Evolutionary conservation across 2,113 vertebrate species (phyloP).

Genomic region (Cromileptes altivelis): DNA sequence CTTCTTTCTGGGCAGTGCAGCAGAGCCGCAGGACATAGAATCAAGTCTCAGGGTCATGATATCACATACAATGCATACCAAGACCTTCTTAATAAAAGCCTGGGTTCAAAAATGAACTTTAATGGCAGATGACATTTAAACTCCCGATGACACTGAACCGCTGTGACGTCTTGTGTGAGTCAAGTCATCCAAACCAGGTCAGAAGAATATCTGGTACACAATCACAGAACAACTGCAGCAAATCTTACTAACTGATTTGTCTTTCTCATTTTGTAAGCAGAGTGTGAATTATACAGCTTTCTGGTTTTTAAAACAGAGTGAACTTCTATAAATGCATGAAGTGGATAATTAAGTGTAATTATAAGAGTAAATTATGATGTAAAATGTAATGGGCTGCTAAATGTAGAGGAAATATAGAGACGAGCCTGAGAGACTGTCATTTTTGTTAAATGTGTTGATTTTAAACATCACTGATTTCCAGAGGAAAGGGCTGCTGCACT

Average conservation of each 20-base stretch:
- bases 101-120: conserved; percentile 7
- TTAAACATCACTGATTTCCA: background rate
- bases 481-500: background rate
- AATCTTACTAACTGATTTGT: background rate
- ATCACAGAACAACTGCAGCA: background rate
- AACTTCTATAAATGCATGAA: background rate
- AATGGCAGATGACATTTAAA: conserved; percentile 15
- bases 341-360: background rate
- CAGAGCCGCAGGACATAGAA: background rate
- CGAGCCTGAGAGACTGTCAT: background rate
- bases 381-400: background rate
- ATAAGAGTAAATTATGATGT: background rate
- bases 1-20: background rate
- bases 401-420: background rate
- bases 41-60: background rate
- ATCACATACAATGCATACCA: background rate
- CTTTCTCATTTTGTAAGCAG: background rate
- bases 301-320: background rate
- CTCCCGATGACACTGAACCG: conserved; percentile 2
- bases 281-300: background rate
- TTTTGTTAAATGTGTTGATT: background rate
- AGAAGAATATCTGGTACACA: background rate
- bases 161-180: background rate
- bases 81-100: conserved; percentile 21
- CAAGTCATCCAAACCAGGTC: background rate